Percentiles rank a stretch among this genome's conserved stretches.
Conservation (phyloP, 2,797 vertebrate genomes). For the Pseudomugil gertrudae region DNA sequence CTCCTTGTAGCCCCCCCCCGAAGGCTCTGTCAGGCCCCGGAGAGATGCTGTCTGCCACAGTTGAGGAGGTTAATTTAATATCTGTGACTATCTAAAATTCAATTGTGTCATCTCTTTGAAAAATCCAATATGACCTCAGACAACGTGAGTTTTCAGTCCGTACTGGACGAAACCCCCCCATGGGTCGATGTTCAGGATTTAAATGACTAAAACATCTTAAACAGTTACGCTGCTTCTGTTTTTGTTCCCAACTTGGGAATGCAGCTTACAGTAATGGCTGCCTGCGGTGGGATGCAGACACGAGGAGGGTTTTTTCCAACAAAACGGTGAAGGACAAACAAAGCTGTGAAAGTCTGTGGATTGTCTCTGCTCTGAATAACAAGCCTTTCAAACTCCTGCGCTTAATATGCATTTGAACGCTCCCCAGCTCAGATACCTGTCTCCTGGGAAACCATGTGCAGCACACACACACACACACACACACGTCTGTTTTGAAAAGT, state of each 20-base stretch:
- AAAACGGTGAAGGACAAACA: conserved; percentile 57
- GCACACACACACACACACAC: conserved; percentile 4
- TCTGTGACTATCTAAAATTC: too few species aligned
- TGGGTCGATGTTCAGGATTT: too few species aligned
- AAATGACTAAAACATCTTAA: too few species aligned
- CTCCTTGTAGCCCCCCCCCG: too few species aligned
- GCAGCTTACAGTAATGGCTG: background rate
- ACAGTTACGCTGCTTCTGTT: background rate
- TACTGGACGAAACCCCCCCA: too few species aligned
- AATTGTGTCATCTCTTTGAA: too few species aligned
- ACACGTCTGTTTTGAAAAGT: conserved; percentile 22
- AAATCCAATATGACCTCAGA: too few species aligned
- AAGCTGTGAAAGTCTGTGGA: conserved; percentile 39
- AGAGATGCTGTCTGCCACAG: too few species aligned
- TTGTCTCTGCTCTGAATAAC: conserved; percentile 56
- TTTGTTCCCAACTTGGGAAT: background rate
- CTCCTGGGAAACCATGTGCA: conserved; percentile 69
- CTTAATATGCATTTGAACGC: conserved; percentile 62
- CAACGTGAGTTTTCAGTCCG: too few species aligned
- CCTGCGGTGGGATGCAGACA: too few species aligned
- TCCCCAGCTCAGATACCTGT: conserved; percentile 70
- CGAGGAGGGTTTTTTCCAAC: background rate
- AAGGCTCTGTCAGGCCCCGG: too few species aligned
- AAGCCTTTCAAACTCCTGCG: conserved; percentile 62
- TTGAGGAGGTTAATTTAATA: too few species aligned